A percentile compares a stretch with the other conserved stretches of the same genome.
Conservation (phyloP, 2,888 invertebrate genomes). For the Melanargia galathea region DNA sequence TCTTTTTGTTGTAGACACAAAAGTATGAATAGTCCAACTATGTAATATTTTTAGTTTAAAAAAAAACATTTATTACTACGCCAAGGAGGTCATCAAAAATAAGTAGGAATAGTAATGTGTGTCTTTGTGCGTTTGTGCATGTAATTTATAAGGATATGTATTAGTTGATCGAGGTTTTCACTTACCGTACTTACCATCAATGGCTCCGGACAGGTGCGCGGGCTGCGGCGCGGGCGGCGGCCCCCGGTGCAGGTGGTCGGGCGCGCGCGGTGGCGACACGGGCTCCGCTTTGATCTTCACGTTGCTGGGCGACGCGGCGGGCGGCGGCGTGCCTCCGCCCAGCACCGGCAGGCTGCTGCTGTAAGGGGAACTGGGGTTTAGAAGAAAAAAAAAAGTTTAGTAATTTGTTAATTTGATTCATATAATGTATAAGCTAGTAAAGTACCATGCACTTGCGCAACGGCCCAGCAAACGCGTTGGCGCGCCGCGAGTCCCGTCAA, state of each 20-base stretch:
- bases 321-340: constrained; percentile 85
- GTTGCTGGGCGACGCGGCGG: constrained; percentile 90
- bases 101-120: too few relatives aligned
- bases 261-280: constrained; percentile 94
- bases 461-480: too few relatives aligned
- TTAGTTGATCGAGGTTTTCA: background rate
- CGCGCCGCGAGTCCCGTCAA: too few relatives aligned
- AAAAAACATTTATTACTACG: too few relatives aligned
- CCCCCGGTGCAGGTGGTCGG: constrained; percentile 83
- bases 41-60: too few relatives aligned
- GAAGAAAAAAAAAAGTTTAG: constrained; percentile 4
- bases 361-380: constrained; percentile 23
- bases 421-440: too few relatives aligned
- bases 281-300: constrained; percentile 97
- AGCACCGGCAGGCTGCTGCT: constrained; percentile 88
- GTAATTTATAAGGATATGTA: too few relatives aligned
- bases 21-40: too few relatives aligned
- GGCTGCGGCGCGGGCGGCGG: constrained; percentile 70
- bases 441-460: too few relatives aligned
- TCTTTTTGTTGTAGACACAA: too few relatives aligned
- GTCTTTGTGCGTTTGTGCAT: too few relatives aligned
- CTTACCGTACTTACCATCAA: constrained; percentile 61
- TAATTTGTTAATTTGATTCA: constrained; percentile 9
- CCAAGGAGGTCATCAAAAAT: too few relatives aligned
- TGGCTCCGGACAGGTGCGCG: constrained; percentile 72